Conservation (phyloP, 2,113 vertebrate genomes). For the Phaethornis superciliosus region DNA sequence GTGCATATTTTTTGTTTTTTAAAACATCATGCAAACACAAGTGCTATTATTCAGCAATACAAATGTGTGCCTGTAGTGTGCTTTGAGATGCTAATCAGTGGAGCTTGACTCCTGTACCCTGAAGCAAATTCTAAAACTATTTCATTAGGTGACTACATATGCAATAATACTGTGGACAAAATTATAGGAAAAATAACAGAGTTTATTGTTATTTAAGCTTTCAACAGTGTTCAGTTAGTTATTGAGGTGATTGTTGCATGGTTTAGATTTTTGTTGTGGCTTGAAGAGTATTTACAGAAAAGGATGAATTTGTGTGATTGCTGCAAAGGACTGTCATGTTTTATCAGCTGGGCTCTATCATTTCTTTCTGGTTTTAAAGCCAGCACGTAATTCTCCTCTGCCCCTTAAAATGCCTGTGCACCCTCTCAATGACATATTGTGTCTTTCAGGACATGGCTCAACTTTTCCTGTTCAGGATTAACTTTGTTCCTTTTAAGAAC, state of each 20-base stretch:
- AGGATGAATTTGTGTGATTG: not conserved
- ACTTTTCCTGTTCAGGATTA: slow-evolving; percentile 46
- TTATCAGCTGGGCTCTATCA: not conserved
- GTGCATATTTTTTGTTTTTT: not conserved
- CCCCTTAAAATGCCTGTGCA: not conserved
- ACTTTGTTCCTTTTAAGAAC: slow-evolving; percentile 5
- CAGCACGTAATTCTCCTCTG: not conserved
- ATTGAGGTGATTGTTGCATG: not conserved
- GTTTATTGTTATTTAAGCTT: slow-evolving; percentile 38
- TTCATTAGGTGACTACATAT: slow-evolving; percentile 52
- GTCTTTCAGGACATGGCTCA: slow-evolving; percentile 1
- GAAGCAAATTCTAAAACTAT: slow-evolving; percentile 61
- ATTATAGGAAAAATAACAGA: slow-evolving; percentile 20
- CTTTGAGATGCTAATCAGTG: slow-evolving; percentile 74
- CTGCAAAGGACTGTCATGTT: slow-evolving; percentile 11
- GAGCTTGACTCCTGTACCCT: slow-evolving; percentile 76
- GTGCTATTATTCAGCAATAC: slow-evolving; percentile 56
- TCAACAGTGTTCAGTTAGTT: not conserved
- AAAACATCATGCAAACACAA: slow-evolving; percentile 14
- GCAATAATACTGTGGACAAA: slow-evolving; percentile 34
- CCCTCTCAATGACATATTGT: not conserved
- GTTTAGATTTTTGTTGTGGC: slow-evolving; percentile 22
- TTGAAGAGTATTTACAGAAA: slow-evolving; percentile 3
- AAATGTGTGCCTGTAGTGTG: slow-evolving; percentile 56
- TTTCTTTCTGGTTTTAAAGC: slow-evolving; percentile 5